Percentiles rank a stretch among this genome's conserved stretches.
Conservation (phyloP, 2,888 invertebrate species). For the Blastobasis lacticolella region DNA sequence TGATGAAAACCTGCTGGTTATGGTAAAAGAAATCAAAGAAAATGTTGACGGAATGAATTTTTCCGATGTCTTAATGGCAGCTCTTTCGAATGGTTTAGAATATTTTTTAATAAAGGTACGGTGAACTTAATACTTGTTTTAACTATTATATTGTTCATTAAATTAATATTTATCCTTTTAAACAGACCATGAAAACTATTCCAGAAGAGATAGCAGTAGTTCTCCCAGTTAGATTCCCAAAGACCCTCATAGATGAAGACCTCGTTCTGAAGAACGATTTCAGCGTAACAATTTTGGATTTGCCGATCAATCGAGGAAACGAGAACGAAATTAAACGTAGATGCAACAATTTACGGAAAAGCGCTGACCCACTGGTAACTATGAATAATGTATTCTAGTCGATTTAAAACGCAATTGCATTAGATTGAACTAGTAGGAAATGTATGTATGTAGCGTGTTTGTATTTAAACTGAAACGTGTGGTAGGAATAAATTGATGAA, state of each 20-base stretch:
- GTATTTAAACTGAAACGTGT: too few relatives aligned
- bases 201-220: constrained; percentile 43
- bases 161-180: constrained; percentile 14
- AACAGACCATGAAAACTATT: constrained; percentile 29
- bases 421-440: too few relatives aligned
- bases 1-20: constrained; percentile 41
- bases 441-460: too few relatives aligned
- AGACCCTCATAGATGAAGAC: constrained; percentile 14
- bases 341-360: constrained; percentile 39
- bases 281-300: constrained; percentile 59
- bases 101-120: constrained; percentile 49
- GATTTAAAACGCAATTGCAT: too few relatives aligned
- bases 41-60: constrained; percentile 42
- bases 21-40: constrained; percentile 44
- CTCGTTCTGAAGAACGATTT: constrained; percentile 56
- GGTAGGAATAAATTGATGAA: too few relatives aligned
- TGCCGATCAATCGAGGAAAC: constrained; percentile 40
- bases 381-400: neutral
- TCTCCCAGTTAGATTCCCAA: constrained; percentile 38
- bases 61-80: constrained; percentile 58
- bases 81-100: constrained; percentile 60
- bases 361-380: constrained; percentile 56
- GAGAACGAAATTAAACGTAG: constrained; percentile 36
- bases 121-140: neutral
- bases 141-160: constrained; percentile 1